Evolutionary conservation across 2,888 invertebrate species (phyloP).

Genomic region (Malthinus seriepunctatus): DNA sequence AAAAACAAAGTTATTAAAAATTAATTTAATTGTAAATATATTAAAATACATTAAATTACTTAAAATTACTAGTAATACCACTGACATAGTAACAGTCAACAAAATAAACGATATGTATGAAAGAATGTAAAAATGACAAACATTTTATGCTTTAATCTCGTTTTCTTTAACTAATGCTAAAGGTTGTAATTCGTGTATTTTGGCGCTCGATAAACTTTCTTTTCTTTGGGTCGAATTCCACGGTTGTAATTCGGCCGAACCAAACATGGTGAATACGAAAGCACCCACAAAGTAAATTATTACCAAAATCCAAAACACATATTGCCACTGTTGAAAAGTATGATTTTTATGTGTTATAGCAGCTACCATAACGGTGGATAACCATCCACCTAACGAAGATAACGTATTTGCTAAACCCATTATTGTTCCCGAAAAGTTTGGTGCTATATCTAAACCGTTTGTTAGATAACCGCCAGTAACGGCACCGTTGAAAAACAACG

Average conservation of each 20-base stretch:
- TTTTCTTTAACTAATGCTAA: conserved; percentile 46
- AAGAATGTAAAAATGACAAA: conserved; percentile 1
- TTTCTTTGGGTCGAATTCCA: conserved; percentile 54
- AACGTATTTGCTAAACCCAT: conserved; percentile 88
- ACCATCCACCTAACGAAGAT: conserved; percentile 80
- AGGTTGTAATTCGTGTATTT: conserved; percentile 48
- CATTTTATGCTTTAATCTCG: conserved; percentile 34
- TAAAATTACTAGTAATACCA: conserved; percentile 11
- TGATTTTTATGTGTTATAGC: conserved; percentile 73
- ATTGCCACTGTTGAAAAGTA: conserved; percentile 77
- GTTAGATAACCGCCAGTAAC: conserved; percentile 86
- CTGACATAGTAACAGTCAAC: conserved; percentile 11
- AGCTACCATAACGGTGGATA: conserved; percentile 82
- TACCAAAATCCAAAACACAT: conserved; percentile 80
- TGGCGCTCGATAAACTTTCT: conserved; percentile 34
- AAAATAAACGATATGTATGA: conserved; percentile 16
- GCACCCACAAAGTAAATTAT: conserved; percentile 72
- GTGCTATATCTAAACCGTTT: conserved; percentile 85
- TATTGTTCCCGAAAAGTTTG: conserved; percentile 87
- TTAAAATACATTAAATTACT: conserved; percentile 19
- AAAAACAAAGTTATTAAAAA: not conserved
- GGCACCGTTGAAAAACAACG: conserved; percentile 82
- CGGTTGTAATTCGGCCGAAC: conserved; percentile 67
- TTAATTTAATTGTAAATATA: conserved; percentile 18
- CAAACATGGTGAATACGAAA: conserved; percentile 64